Evolutionary conservation across 1,140 invertebrate species (phyloP), one percentile per base, ranked within the genome.

Genomic region (Trichoplusia ni): DNA sequence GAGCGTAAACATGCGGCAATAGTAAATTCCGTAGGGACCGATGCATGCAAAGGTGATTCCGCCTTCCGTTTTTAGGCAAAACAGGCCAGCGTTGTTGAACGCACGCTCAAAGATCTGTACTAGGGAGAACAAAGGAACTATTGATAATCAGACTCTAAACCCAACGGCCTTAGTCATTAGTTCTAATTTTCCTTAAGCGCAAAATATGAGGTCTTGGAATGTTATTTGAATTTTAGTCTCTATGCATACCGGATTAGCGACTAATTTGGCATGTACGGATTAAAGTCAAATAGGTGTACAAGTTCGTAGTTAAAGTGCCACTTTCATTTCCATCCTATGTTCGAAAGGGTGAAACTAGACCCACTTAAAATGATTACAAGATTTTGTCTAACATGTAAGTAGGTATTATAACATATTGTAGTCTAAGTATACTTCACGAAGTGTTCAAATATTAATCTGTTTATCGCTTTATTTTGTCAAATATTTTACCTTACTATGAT

Each of bases 61-160:
- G 81, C 71, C 71, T 84, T 84, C 82, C 82, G 63, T 75, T 77
- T 84, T 84, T 75, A 82, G 85, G 54, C 77, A 82, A 83, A 83
- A 84, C 77, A 44, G 67, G 73, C 64, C 53, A 21, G 58, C 69
- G 72, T 80, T 75, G 80, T 69, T 79, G 54, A 69, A 62, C 42
- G 47, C 62, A 38, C 56, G 65, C 56, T 38, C 51, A 59, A 35
- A 58, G 40, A 59, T 64, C 42, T 38, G 13, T 54, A 29, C 29
- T 21, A 21, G 62, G 29, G 37, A 58, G 63, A 66, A 75, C 69
- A 69, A 69, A 67, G 66, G 27, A 47, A 25, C 9, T 21, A 33
- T 35, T 25, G 37, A 58, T 37, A 49, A 56, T 49, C 49, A 62
- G 29, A 40, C 53, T 37, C 65, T 27, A 40, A 61, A 40, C 56